Base-by-base conservation (phyloP, 1,140 invertebrate species). In the Heliothis subflexa region DNA sequence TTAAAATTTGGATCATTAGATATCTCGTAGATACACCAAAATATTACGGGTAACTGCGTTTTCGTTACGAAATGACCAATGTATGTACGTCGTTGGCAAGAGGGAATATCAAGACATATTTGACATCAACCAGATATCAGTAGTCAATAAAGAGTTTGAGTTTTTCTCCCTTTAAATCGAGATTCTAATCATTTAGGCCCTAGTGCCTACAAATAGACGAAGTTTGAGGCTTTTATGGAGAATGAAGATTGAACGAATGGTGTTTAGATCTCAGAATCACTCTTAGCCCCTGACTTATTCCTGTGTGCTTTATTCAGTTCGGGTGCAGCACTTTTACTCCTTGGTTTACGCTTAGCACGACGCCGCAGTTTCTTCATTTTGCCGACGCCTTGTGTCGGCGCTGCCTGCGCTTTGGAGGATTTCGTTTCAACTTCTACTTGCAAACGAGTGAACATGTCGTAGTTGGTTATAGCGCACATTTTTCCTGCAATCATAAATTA, bases 401-500 rank as follows among this genome's bases (percentile, higher is more conserved):
- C 82, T 0, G 85, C 83, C 49, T 90, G 89, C 16, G 85, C 81
- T 3, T 89, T 83, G 5, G 85, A 80, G 40, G 82, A 83, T 79
- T 94, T 94, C 13, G 91, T 83, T 73, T 94, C 93, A 25, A 92
- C 89, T 79, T 93, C 93, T 33, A 94, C 81, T 70, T 94, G 93
- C 16, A 93, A 79, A 28, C 94, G 90, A 0, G 92, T 92, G 66
- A 95, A 93, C 89, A 93, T 94, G 80, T 95, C 94, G 82, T 95
- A 94, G 80, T 95, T 95, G 16, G 93, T 95, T 70, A 95, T 94
- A 5, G 68, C 82, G 79, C 94, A 95, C 87, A 93, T 89, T 86
- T 94, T 95, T 82, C 94, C 94, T 95, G 82, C 18, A 90, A 87
- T 11, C 7, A 2, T 7, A 21, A 21, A 55, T 33, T 33, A 33